Evolutionary conservation across 2,113 vertebrate species (phyloP), one percentile per base, ranked within the genome.

Genomic region (Amia ocellicauda): DNA sequence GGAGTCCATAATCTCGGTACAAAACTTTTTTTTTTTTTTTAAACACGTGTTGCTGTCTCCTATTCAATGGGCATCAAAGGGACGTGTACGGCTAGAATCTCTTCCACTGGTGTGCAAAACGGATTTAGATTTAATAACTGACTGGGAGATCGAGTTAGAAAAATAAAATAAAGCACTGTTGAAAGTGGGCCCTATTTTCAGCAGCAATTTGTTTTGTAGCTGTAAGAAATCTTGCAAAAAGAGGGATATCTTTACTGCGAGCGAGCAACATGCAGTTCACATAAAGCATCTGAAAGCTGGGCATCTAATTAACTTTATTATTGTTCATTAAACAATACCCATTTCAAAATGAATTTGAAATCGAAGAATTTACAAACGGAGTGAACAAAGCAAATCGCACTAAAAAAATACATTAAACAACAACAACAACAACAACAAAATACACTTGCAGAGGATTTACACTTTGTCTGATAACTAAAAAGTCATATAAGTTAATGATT

Each of bases 1-100:
- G 85, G 85, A 88, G 85, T 85, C 85, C 74, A 72, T 90, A 89
- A 90, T 88, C 88, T 80, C 57, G 54, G 41, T 64, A 60, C 70
- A 60, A 74, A 78, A 76, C 58, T 72, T 78, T 78, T 79, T 74
- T 76, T 80, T 77, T 76, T 74, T 71, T 74, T 73, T 70, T 76
- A 72, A 80, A 81, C 78, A 69, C 77, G 75, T 55, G 73, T 62
- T 69, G 29, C 70, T 58, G 62, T 81, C 79, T 65, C 40, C 59
- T 69, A 69, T 62, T 78, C 81, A 79, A 83, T 69, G 74, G 76
- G 75, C 73, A 70, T 69, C 51, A 70, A 64, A 78, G 62, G 10
- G 22, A 53, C 66, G 72, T 67, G 62, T 68, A 71, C 62, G 31
- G 72, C 24, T 16, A 73, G 76, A 74, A 76, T 75, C 79, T 80